These are phyloP conservation scores for Percopsis transmontana DNA, from an alignment of 2,113 vertebrate species.

Conservation along the genomic window DNA sequence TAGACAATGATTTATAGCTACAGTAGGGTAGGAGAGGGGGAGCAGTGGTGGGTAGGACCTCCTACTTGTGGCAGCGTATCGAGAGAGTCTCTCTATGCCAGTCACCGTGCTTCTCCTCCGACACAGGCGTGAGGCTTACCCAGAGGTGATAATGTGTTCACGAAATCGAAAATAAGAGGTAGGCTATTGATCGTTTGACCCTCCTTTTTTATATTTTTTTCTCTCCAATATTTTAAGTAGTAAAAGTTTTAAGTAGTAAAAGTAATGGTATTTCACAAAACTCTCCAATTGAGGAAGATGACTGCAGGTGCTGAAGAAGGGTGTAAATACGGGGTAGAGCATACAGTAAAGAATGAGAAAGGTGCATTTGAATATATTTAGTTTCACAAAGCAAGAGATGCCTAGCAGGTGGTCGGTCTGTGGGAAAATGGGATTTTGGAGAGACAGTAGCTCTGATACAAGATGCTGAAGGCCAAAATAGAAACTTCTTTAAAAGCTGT, in stretches of 20 bases:
- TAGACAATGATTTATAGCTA: conserved; percentile 67
- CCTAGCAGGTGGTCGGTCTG: neutral
- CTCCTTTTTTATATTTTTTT: too few relatives aligned
- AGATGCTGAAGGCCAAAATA: too few relatives aligned
- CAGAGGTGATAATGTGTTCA: neutral
- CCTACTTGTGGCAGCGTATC: conserved; percentile 54
- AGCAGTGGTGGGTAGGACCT: conserved; percentile 58
- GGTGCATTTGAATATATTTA: neutral
- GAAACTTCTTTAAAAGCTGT: too few relatives aligned
- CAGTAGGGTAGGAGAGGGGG: conserved; percentile 31
- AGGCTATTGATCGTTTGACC: too few relatives aligned
- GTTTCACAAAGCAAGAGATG: too few relatives aligned
- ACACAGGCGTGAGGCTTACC: conserved; percentile 23
- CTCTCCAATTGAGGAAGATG: too few relatives aligned
- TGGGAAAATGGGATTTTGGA: neutral
- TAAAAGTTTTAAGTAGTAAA: too few relatives aligned
- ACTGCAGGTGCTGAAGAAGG: neutral
- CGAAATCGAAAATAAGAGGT: too few relatives aligned
- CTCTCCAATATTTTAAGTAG: too few relatives aligned
- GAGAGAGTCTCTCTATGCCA: conserved; percentile 38
- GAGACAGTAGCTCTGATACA: neutral
- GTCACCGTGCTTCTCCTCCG: conserved; percentile 37
- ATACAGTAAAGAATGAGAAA: neutral
- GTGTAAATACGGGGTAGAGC: too few relatives aligned
- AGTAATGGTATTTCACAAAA: too few relatives aligned